Evolutionary conservation across 2,888 invertebrate genomes (phyloP).

Genomic region (Aphidoletes aphidimyza): DNA sequence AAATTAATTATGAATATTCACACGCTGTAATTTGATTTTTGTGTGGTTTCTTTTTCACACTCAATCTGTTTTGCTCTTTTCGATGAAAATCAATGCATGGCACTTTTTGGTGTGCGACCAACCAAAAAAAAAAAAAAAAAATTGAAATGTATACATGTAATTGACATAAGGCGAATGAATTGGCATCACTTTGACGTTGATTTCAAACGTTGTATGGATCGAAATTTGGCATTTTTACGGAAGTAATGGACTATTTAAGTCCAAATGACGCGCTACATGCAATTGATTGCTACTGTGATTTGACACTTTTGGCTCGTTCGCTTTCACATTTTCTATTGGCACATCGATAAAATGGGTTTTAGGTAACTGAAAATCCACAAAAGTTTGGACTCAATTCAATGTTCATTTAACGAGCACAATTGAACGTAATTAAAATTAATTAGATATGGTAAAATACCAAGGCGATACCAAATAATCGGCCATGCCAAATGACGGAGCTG

Average conservation of each 20-base stretch:
- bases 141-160: no score
- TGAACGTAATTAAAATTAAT: slow-evolving; percentile 21
- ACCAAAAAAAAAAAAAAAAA: no score
- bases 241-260: not conserved
- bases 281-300: not conserved
- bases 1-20: no score
- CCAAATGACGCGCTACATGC: not conserved
- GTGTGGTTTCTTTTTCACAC: no score
- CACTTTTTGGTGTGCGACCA: no score
- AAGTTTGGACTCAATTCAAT: not conserved
- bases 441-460: not conserved
- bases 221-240: not conserved
- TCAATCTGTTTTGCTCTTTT: no score
- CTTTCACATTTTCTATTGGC: no score
- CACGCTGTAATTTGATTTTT: no score
- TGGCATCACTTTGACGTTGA: not conserved
- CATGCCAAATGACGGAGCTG: no score
- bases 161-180: no score
- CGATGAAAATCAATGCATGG: no score
- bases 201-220: not conserved
- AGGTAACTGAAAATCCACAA: not conserved
- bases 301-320: not conserved
- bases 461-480: not conserved
- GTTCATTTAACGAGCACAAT: slow-evolving; percentile 9
- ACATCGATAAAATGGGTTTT: no score